Conservation (phyloP, 2,888 invertebrate species). For the Xanthorhoe designata region DNA sequence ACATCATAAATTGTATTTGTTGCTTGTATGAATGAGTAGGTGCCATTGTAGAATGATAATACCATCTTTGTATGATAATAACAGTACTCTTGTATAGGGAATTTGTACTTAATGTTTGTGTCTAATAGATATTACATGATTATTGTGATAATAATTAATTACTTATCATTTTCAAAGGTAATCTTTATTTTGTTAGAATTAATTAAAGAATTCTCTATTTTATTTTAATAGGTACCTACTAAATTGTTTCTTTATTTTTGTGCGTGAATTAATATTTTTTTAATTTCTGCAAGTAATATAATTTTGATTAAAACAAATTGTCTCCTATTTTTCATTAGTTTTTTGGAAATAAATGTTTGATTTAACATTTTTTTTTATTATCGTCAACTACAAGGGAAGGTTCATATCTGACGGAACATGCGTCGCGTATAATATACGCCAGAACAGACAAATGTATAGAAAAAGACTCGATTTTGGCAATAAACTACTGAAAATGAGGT, state of each 20-base stretch:
- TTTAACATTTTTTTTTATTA: conserved; percentile 17
- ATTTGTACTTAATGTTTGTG: conserved; percentile 55
- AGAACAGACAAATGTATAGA: no score
- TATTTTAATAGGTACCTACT: not conserved
- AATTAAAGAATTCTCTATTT: not conserved
- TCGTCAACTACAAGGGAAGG: no score
- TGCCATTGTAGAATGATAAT: conserved; percentile 54
- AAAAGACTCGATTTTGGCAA: no score
- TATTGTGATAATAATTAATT: not conserved
- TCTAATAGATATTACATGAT: conserved; percentile 25
- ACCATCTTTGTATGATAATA: not conserved
- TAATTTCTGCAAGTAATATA: not conserved
- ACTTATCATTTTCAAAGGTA: not conserved
- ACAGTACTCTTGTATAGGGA: conserved; percentile 55
- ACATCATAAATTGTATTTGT: not conserved
- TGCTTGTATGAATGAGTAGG: conserved; percentile 42
- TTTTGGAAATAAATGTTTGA: conserved; percentile 47
- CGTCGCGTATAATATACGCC: no score
- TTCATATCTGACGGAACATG: no score
- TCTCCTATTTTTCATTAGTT: not conserved
- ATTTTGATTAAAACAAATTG: conserved; percentile 11
- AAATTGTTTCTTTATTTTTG: conserved; percentile 35
- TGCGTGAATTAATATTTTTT: conserved; percentile 44
- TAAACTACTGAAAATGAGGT: no score
- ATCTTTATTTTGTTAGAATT: not conserved